Percentiles rank a stretch among this genome's conserved stretches.
phyloP scores from a whole-genome alignment of 1,140 invertebrate genomes.

The Micrasema longulum region DNA sequence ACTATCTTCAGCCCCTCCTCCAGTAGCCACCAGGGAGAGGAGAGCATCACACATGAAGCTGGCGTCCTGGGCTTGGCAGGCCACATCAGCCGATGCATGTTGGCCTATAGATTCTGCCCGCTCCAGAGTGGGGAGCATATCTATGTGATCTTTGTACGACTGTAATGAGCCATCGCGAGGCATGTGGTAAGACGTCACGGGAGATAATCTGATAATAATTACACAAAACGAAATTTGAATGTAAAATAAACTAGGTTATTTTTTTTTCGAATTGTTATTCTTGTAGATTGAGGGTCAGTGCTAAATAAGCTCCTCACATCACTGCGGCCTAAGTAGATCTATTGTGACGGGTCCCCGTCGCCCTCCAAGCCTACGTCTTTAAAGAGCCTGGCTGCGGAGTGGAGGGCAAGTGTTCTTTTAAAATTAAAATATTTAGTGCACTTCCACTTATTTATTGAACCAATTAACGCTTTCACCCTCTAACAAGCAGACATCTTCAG shows the following conservation, averaged over 20 bases:
- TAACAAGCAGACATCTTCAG: too few relatives aligned
- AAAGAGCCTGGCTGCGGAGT: too few relatives aligned
- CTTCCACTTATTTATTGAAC: too few relatives aligned
- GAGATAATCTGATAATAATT: constrained; percentile 71
- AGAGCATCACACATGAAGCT: constrained; percentile 83
- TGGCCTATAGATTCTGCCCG: constrained; percentile 89
- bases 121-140: constrained; percentile 79
- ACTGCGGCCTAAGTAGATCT: too few relatives aligned
- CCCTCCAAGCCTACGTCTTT: too few relatives aligned
- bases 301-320: too few relatives aligned
- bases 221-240: neutral
- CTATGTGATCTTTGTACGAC: constrained; percentile 83
- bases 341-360: too few relatives aligned
- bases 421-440: too few relatives aligned
- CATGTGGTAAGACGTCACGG: constrained; percentile 80
- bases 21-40: constrained; percentile 81
- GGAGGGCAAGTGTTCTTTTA: too few relatives aligned
- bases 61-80: constrained; percentile 77
- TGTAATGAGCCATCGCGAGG: constrained; percentile 84
- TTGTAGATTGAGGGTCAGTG: too few relatives aligned
- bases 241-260: neutral
- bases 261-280: too few relatives aligned
- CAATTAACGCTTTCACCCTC: too few relatives aligned
- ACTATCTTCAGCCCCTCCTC: constrained; percentile 66
- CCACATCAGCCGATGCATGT: constrained; percentile 92